Base-by-base conservation (phyloP, 37 sponge, comb jelly and placozoan genomes). In the Eunapius fragilis region DNA sequence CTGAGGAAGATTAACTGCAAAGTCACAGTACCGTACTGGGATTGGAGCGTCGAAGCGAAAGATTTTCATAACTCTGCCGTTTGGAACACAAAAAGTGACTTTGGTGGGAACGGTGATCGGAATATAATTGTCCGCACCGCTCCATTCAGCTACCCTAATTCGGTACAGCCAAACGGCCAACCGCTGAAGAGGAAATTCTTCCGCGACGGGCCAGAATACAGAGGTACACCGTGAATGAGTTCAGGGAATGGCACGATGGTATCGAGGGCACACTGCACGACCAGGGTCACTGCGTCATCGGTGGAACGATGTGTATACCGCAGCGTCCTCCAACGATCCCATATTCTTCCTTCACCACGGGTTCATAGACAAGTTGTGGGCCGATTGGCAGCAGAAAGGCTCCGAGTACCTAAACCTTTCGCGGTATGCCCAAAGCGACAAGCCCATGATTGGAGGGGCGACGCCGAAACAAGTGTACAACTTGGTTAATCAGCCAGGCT, bases 301-400 rank as follows among this genome's bases (percentile, higher is more conserved):
- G 78, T 9, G 89, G 89, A 10, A 77, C 84, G 0, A 88, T 88
- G 89, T 83, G 89, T 67, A n/a, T n/a, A 68, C 84, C 37, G 2
- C 32, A 25, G 78, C 82, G 30, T 25, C 89, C 11, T 77, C 89
- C 25, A 83, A 88, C n/a, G 83, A 83, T 69, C 89, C 89, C 17
- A 84, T 84, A 37, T 88, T 88, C 79, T 88, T 83, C 73, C 71
- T 88, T 6, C 89, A 88, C 32, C 89, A 88, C 69, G 89, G 89
- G 2, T 88, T 83, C 69, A 31, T 88, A 36, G 89, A 88, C 69
- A 83, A 88, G 49, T 25, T 88, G 17, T 88, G 89, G 89, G 79
- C 77, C 24, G 89, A 75, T 33, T 88, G 84, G 84, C 89, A 88
- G 67, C 28, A 84, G 2, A 75, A 50, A 3, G 84, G 84, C 47